These are phyloP conservation scores for Garrulus glandarius DNA, from an alignment of 2,797 vertebrate genomes.

Conservation along the genomic window DNA sequence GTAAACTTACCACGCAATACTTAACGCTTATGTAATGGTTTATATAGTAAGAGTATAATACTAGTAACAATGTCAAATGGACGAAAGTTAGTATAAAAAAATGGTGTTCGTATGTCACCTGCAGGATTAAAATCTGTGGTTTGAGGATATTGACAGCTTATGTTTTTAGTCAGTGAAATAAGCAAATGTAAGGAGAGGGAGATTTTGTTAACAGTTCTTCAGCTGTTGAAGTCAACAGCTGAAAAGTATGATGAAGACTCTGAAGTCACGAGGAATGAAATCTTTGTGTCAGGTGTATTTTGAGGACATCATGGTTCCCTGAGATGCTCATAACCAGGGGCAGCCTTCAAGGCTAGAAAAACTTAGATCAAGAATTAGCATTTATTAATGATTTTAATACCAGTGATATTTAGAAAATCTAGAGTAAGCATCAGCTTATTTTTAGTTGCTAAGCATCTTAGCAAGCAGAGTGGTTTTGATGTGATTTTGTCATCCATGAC, in stretches of 20 bases:
- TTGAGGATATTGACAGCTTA: background rate
- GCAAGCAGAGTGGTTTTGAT: background rate
- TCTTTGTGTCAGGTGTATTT: background rate
- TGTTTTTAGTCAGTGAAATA: background rate
- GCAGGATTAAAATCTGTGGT: background rate
- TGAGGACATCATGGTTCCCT: background rate
- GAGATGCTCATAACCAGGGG: background rate
- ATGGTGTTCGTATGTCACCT: fast-evolving
- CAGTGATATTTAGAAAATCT: background rate
- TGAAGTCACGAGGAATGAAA: fast-evolving
- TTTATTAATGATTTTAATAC: background rate
- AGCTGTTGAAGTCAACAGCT: background rate
- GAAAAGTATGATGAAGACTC: background rate
- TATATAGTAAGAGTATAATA: background rate
- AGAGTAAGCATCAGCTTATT: background rate
- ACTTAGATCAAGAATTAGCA: background rate
- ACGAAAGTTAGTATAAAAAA: background rate
- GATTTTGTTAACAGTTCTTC: background rate
- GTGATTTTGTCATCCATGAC: background rate
- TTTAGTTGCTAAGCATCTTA: background rate
- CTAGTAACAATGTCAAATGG: background rate
- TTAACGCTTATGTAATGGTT: background rate
- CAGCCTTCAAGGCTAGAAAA: background rate
- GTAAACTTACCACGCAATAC: background rate
- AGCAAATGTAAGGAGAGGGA: background rate